A percentile compares a stretch with the other conserved stretches of the same genome.
These are phyloP conservation scores for Bambusicola thoracicus DNA, from an alignment of 2,113 vertebrate genomes.

Conservation along the genomic window DNA sequence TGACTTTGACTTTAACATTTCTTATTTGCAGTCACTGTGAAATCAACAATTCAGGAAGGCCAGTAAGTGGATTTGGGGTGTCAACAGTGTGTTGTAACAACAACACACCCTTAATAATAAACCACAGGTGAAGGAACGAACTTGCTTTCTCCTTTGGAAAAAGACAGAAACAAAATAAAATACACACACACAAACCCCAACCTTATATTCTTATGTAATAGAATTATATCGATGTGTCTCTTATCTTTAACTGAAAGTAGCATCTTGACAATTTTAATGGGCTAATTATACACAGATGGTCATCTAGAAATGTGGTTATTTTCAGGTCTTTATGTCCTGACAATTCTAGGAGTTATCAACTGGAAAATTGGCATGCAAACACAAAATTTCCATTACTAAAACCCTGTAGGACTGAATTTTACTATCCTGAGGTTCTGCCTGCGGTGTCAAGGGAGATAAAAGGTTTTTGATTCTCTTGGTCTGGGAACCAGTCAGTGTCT, in stretches of 20 bases:
- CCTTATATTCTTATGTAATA: constrained; percentile 39
- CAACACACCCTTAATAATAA: constrained; percentile 15
- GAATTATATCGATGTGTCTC: constrained; percentile 74
- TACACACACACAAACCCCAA: neutral
- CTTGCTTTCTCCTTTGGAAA: neutral
- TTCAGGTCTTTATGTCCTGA: constrained; percentile 70
- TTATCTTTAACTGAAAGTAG: constrained; percentile 76
- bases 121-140: constrained; percentile 47
- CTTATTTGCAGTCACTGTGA: neutral
- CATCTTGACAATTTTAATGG: constrained; percentile 78
- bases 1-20: too few relatives aligned
- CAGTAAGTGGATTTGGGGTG: neutral
- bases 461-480: neutral
- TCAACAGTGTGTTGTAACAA: neutral
- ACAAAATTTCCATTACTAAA: constrained; percentile 73
- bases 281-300: constrained; percentile 74
- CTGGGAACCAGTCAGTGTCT: neutral
- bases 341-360: constrained; percentile 66
- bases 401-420: constrained; percentile 37
- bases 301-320: constrained; percentile 74
- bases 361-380: constrained; percentile 72
- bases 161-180: neutral
- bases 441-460: neutral
- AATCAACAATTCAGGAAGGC: neutral
- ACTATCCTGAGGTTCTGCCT: neutral